phyloP scores from a whole-genome alignment of 2,113 vertebrate genomes.

The Hemiscyllium ocellatum region DNA sequence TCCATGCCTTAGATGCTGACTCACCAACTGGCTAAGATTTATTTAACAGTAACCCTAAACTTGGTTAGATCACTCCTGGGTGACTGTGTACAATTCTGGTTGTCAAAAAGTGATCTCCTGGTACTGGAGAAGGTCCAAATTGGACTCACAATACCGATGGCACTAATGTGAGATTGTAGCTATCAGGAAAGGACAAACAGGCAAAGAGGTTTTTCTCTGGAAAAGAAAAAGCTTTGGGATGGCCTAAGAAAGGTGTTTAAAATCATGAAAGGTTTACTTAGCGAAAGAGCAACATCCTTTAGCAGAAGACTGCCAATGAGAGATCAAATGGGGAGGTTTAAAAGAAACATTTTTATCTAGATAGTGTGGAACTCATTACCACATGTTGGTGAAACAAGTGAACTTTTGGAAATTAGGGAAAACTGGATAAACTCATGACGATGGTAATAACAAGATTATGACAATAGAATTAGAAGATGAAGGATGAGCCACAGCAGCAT shows the following conservation, averaged over 20 bases:
- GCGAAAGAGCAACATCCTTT: neutral
- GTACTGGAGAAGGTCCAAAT: neutral
- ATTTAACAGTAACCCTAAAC: no score
- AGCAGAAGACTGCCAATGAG: no score
- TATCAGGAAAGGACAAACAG: neutral
- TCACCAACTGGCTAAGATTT: no score
- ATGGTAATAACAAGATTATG: no score
- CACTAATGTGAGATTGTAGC: neutral
- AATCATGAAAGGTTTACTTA: neutral
- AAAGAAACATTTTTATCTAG: neutral
- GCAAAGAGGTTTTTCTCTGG: neutral
- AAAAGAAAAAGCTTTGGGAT: neutral
- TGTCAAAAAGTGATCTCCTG: neutral
- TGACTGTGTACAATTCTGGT: neutral
- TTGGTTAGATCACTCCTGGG: neutral
- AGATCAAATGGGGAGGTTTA: no score
- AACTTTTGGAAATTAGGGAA: neutral
- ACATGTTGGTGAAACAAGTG: neutral
- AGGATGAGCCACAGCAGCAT: no score
- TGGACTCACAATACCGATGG: neutral
- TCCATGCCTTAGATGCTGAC: no score
- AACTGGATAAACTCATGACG: no score
- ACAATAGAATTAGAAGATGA: no score
- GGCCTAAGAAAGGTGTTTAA: neutral
- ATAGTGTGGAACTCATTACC: neutral